Evolutionary conservation across 2,113 vertebrate genomes (phyloP), one percentile per base, ranked within the genome.

Genomic region (Caloenas nicobarica): DNA sequence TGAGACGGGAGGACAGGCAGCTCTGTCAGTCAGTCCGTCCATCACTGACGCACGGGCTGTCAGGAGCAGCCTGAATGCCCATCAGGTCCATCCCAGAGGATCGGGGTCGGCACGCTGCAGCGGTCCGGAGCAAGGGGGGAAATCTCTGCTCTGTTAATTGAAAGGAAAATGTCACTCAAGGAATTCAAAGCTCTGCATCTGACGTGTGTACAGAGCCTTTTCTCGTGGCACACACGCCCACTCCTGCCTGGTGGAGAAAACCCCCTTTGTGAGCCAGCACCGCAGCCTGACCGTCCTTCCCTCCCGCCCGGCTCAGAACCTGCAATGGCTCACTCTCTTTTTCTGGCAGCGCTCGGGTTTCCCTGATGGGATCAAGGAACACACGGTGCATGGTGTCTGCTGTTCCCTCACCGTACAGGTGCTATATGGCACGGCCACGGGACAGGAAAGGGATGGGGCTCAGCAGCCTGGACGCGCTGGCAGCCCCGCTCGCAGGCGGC

Each of bases 381-480:
- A 33, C 19, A 7, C 13, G 23, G 51, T 0, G 1, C 22, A 10
- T 22, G 31, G 44, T 31, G 42, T 42, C 16, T 42, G 42, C 42
- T 42, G 42, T 42, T 42, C 42, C 42, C 42, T 42, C 42, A 16
- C 42, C 42, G 21, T 46, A 16, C 4, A 25, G 56, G 22, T 69
- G 53, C 58, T 69, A 10, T 2, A 3, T 3, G 4, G 56, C 84
- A 58, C 1, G 2, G 57, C 42, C 66, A 24, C 1, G 3, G 56
- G 23, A 48, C 4, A 48, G 71, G 29, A n/a, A 57, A 38, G 56
- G 23, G 33, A 42, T 65, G 2, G 19, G 28, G 26, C 16, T 74
- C 2, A 33, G 76, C 44, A 36, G 5, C 5, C 5, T 0, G 65
- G 71, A 26, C 23, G 14, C 1, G 2, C 21, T 34, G 15, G 28